Base-by-base conservation (phyloP, 2,888 invertebrate species). In the Protonemura montana region DNA sequence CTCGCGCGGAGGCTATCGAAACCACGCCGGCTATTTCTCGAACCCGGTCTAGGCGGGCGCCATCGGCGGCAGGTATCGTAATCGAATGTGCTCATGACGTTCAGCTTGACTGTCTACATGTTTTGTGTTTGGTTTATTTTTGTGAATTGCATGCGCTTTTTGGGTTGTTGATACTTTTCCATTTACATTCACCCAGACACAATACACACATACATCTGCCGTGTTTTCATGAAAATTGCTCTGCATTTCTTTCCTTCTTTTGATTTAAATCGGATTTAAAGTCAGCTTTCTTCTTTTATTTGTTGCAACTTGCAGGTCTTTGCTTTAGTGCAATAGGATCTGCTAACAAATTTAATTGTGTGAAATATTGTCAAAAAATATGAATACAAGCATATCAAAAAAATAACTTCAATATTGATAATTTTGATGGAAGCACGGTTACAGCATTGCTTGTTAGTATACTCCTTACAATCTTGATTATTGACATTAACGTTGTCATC, bases 1-100 rank as follows among this genome's bases (percentile, higher is more conserved):
- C 89, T 95, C 94, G 89, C 94, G 96, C 90, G 94, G 94, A 90
- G 94, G 94, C 90, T 95, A 94, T 91, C 94, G 95, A 88, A 95
- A 95, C 90, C 93, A 94, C 89, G 90, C 90, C 27, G 97, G 97
- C 90, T 96, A 96, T 93, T 97, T 97, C 94, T 97, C 97, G 93
- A 96, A 96, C 92, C 96, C 96, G 87, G 93, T 94, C 92, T 95
- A 94, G 93, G 92, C 85, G 81, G n/a, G 29, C 76, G 76, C 28
- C 35, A 25, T 16, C 35, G 78, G 28, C 85, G 30, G 59, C 82
- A 89, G 88, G 89, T 90, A 87, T 59, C 76, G 85, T 87, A 87
- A 41, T 81, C 21, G 41, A n/a, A 82, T 78, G 82, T 85, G 42
- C 76, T 86, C 81, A 35, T 84, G 84, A 26, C 42, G n/a, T 78